These are phyloP conservation scores for Alitta virens DNA, from an alignment of 2,888 invertebrate species.

Conservation along the genomic window DNA sequence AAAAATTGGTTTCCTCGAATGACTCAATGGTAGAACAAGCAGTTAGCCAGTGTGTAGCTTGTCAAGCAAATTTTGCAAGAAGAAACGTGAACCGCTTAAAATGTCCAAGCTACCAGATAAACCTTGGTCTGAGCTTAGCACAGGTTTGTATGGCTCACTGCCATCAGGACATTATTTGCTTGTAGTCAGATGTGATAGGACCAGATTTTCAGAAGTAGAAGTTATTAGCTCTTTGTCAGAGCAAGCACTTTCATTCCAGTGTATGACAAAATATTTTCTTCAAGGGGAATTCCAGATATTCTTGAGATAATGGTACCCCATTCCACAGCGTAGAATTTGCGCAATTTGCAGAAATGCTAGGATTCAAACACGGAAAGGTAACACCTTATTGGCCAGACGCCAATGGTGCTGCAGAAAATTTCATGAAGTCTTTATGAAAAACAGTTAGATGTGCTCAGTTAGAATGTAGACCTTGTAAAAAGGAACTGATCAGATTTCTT, in stretches of 20 bases:
- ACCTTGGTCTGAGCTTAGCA: conserved; percentile 15
- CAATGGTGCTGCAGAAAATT: conserved; percentile 30
- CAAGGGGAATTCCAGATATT: conserved; percentile 24
- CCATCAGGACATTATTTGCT: conserved; percentile 2
- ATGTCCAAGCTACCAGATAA: background rate
- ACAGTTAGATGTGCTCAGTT: background rate
- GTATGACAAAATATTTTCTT: conserved; percentile 23
- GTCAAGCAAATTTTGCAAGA: conserved; percentile 13
- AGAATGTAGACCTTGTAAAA: conserved; percentile 3
- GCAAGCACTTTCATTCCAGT: conserved; percentile 20
- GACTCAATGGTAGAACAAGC: conserved; percentile 15
- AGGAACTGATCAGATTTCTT: conserved; percentile 12
- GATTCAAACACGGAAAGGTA: conserved; percentile 26
- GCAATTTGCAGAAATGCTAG: conserved; percentile 23
- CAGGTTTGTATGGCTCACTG: conserved; percentile 17
- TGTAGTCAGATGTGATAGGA: background rate
- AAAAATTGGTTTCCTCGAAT: conserved; percentile 31
- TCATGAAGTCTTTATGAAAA: conserved; percentile 28
- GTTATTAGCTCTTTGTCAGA: too few relatives aligned
- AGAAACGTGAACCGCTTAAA: background rate
- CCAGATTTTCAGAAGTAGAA: conserved; percentile 25
- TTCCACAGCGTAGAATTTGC: conserved; percentile 23
- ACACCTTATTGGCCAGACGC: conserved; percentile 27
- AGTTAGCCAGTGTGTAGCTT: conserved; percentile 18
- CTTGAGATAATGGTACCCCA: conserved; percentile 31